Conservation (phyloP, 2,797 vertebrate species). For the Gobionotothen gibberifrons region DNA sequence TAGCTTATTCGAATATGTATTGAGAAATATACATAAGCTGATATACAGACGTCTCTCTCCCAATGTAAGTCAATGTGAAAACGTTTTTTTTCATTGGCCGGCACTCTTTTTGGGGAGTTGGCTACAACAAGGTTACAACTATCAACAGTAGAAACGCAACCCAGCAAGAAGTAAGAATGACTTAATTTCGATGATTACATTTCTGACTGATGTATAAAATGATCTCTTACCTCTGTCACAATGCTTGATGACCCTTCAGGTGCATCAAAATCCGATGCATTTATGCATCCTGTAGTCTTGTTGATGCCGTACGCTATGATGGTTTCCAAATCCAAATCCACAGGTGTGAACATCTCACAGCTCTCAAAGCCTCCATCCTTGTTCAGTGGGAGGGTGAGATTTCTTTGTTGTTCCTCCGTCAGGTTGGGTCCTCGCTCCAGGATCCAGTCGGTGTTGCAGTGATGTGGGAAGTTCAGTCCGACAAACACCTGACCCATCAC, state of each 20-base stretch:
- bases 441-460: conserved; percentile 91
- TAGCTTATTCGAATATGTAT: no score
- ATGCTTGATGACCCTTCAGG: conserved; percentile 69
- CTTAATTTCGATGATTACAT: neutral
- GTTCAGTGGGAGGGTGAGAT: conserved; percentile 86
- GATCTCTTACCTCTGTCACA: conserved; percentile 74
- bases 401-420: conserved; percentile 78
- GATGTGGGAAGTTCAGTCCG: conserved; percentile 76
- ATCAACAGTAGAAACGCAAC: neutral
- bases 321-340: conserved; percentile 78
- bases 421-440: conserved; percentile 77
- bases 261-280: conserved; percentile 84
- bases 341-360: conserved; percentile 89
- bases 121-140: no score
- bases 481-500: conserved; percentile 89
- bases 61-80: no score
- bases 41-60: no score
- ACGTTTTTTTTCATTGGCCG: no score
- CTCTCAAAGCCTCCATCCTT: conserved; percentile 77
- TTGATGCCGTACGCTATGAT: conserved; percentile 85
- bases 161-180: no score
- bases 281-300: conserved; percentile 77
- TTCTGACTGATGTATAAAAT: neutral
- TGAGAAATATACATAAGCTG: no score
- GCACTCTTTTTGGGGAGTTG: no score